Base-by-base conservation (phyloP, 2,888 invertebrate genomes). In the Pachliopta kotzebuea region DNA sequence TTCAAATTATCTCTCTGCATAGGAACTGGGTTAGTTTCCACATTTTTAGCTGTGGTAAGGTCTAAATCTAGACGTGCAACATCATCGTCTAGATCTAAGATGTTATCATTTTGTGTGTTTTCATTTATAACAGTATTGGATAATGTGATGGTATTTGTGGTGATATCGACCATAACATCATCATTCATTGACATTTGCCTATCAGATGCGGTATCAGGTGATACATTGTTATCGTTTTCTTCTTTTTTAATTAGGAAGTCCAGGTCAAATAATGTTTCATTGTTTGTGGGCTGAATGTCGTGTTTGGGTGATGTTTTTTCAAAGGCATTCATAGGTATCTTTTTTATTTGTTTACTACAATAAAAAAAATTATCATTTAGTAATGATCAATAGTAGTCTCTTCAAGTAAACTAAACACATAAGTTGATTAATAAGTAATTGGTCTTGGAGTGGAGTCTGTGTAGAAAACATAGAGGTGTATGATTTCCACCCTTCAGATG, bases 301-400 rank as follows among this genome's bases (percentile, higher is more conserved):
- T 83, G 81, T 67, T 81, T 85, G 2, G 88, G 86, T 9, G 89
- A 87, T 2, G 75, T 26, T 73, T 86, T 90, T 60, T 88, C 82
- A 69, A 94, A 77, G 18, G 92, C 92, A 79, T 94, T 95, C 94
- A 95, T 94, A 66, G 95, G 94, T 72, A 94, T 90, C 83, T 94
- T 94, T 69, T 93, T 93, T 56, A 78, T 56, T 62, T 87, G 76
- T 79, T 92, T 90, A 69, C 94, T 93, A 79, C 59, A 88, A 88
- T 69, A 29, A 49, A 56, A 50, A 11, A 20, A n/a, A 52, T 9
- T 4, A 52, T 52, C 9, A 21, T 52, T 9, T 21, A 21, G 9
- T 9, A 52, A 21, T 21, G 4, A 21, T 21, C 50, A 21, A 21
- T 21, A n/a, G n/a, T 52, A 21, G 21, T n/a, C n/a, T 45, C 4